Evolutionary conservation across 2,888 invertebrate species (phyloP).

Genomic region (Galeopsomyia nigrocyanea): DNA sequence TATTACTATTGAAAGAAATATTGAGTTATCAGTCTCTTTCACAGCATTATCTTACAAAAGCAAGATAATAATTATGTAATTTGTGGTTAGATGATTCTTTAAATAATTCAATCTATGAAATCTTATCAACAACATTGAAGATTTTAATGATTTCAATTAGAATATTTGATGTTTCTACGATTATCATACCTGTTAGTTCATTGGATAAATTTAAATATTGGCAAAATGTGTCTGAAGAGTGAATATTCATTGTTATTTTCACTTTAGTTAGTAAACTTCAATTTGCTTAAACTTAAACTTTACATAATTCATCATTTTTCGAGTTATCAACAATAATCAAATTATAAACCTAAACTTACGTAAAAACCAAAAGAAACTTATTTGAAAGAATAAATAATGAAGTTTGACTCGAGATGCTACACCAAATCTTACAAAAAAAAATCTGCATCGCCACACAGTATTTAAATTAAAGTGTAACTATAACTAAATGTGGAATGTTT

Average conservation of each 20-base stretch:
- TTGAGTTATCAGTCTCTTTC: conserved; percentile 47
- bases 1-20: conserved; percentile 27
- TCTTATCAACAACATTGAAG: background rate
- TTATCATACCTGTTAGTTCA: too few species aligned
- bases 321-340: background rate
- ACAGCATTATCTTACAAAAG: conserved; percentile 29
- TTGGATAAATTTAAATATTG: background rate
- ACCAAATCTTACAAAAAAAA: conserved; percentile 6
- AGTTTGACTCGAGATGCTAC: conserved; percentile 8
- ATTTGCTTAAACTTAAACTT: background rate
- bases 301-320: background rate
- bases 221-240: background rate
- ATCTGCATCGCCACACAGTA: conserved; percentile 4
- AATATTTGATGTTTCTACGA: too few species aligned
- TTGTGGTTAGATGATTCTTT: conserved; percentile 14
- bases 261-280: background rate
- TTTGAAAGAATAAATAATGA: conserved; percentile 16
- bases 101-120: conserved; percentile 19
- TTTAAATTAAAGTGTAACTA: conserved; percentile 10
- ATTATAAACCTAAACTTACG: background rate
- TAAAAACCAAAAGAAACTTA: conserved; percentile 5
- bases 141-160: too few species aligned
- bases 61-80: conserved; percentile 30
- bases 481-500: conserved; percentile 45
- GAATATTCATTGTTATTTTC: background rate